Evolutionary conservation across 2,888 invertebrate species (phyloP), one percentile per base, ranked within the genome.

Genomic region (Seira musarum): DNA sequence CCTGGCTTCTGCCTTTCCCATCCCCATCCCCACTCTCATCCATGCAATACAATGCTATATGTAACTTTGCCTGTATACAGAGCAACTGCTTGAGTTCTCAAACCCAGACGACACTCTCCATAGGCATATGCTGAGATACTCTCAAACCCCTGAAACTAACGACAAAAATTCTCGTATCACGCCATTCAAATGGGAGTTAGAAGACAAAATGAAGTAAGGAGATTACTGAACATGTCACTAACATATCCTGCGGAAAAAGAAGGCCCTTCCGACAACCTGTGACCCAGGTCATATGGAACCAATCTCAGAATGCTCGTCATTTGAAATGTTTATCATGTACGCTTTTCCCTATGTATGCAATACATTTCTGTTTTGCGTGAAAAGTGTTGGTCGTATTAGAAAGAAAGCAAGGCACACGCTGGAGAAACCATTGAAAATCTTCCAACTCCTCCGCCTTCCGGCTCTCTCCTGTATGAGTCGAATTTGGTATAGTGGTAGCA

Each of bases 121-220:
- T 81, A 61, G 53, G 30, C 57, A 35, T 63, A 68, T 21, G 49
- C 69, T 61, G 60, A 80, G 65, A 64, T 85, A 83, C 87, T 87
- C 87, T 87, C 87, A 85, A 87, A 85, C 85, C 87, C 87, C 87
- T 87, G 85, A 81, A 82, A 69, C 35, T 77, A 67, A 57, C 73
- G 68, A 70, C 72, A 76, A 77, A 72, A 80, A 70, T 22, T 13
- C 17, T 49, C 49, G 2, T 8, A 2, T 49, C 3, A 2, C 6
- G 15, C 15, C 40, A 25, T 30, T 40, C 46, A 21, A 10, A 6
- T 8, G 46, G 25, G 24, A 69, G 40, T 53, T 57, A 15, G 22
- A 25, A 15, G 3, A 13, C 1, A 8, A 30, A 13, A 0, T 63
- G 22, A 24, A 15, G 25, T 1, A 63, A 66, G 13, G 13, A 15